These are phyloP conservation scores for Cyphomyrus plagiostoma DNA, from an alignment of 2,113 vertebrate genomes.

Conservation along the genomic window DNA sequence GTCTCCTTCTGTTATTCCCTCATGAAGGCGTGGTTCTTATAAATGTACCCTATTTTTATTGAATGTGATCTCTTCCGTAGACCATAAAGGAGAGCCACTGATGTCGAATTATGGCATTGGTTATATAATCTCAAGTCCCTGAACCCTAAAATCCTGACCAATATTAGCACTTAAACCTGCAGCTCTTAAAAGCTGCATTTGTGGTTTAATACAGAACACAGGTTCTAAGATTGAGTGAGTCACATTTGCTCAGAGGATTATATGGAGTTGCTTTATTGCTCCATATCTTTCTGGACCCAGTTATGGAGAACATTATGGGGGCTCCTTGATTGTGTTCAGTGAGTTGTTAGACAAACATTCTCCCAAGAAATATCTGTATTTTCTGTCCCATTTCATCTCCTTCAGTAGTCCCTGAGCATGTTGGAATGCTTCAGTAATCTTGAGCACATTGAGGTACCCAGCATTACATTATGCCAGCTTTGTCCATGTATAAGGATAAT, in stretches of 20 bases:
- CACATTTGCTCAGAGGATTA: background rate
- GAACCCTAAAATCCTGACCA: background rate
- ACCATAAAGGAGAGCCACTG: background rate
- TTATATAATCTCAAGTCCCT: background rate
- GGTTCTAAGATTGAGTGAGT: background rate
- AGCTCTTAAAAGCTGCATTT: background rate
- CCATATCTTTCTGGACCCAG: background rate
- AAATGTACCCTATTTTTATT: background rate
- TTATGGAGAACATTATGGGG: background rate
- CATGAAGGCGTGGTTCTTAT: background rate
- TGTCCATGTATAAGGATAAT: background rate
- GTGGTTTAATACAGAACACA: background rate
- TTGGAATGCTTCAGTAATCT: conserved; percentile 52
- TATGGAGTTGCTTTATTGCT: background rate
- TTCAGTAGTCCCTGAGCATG: conserved; percentile 23
- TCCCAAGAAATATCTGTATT: conserved; percentile 7
- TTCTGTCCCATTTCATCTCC: conserved; percentile 7
- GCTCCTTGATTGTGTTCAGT: background rate
- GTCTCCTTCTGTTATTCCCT: background rate
- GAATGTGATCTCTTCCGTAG: background rate
- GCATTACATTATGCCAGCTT: conserved; percentile 12
- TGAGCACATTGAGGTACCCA: conserved; percentile 38
- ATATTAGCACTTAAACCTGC: background rate
- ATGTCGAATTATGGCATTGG: background rate
- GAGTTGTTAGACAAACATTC: background rate